Evolutionary conservation across 2,113 vertebrate genomes (phyloP).

Genomic region (Tricholaema leucomelas): DNA sequence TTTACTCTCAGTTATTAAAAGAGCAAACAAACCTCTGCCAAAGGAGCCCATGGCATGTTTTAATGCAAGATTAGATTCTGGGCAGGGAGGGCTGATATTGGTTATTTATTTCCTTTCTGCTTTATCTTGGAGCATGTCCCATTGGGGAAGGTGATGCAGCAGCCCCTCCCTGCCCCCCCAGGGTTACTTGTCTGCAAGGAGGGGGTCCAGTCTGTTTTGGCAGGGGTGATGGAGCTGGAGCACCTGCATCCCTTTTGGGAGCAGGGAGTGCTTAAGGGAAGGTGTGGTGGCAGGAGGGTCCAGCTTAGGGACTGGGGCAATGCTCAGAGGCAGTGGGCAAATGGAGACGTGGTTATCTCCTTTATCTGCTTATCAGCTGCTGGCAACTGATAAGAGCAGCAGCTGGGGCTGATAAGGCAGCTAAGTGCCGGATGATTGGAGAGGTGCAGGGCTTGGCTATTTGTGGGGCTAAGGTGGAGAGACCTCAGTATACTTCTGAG

Average conservation of each 20-base stretch:
- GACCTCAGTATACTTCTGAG: neutral
- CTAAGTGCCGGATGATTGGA: neutral
- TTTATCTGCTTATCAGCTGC: neutral
- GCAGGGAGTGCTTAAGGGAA: fast-evolving
- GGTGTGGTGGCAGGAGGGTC: neutral
- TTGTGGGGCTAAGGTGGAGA: fast-evolving
- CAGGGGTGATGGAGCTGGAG: neutral
- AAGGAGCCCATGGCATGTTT: constrained; percentile 40
- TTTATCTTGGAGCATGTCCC: neutral
- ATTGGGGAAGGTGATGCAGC: neutral
- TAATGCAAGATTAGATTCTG: constrained; percentile 52
- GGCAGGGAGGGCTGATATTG: neutral
- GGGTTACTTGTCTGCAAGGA: fast-evolving
- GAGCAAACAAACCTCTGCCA: constrained; percentile 64
- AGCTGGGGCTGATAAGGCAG: neutral
- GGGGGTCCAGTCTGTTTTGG: neutral
- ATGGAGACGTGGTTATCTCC: neutral
- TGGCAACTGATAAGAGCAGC: neutral
- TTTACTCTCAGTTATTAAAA: constrained; percentile 42
- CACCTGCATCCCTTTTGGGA: neutral
- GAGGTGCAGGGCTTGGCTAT: fast-evolving
- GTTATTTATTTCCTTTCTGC: constrained; percentile 33
- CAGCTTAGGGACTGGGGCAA: fast-evolving
- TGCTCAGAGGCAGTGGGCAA: fast-evolving
- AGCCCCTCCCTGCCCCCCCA: neutral